Base-by-base conservation (phyloP, 2,113 vertebrate species). In the Brachypodius melanocephalos region DNA sequence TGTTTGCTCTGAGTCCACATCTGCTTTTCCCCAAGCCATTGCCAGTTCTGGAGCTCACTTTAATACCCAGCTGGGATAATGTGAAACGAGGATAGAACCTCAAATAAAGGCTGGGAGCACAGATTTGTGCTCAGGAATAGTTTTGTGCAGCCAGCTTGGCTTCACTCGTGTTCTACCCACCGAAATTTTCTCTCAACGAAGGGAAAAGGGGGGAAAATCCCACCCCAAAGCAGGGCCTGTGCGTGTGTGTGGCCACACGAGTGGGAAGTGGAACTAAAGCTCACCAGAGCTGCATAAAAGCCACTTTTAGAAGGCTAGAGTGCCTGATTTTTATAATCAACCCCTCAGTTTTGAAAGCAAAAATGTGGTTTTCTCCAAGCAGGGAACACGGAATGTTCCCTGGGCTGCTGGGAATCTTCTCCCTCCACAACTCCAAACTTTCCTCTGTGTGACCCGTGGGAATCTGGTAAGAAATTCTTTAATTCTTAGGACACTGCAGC, bases 21-120 rank as follows among this genome's bases (percentile, higher is more conserved):
- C 98, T 97, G 97, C 90, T 92, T 93, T 95, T 89, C 94, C 94
- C 97, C 96, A 80, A 21, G 28, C 74, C 17, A 15, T 86, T 95
- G 97, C 96, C 97, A 98, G 92, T 89, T 96, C 91, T 95, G 78
- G 96, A 97, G 90, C 89, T 92, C 85, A 46, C 52, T 96, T 97
- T 97, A 97, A 96, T 93, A 95, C 86, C 91, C 97, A 97, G 85
- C 88, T 95, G 95, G 97, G 97, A 97, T 91, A 38, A 90, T 78
- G 91, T 72, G 87, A 97, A 97, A 96, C 38, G 79, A 94, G 91
- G 77, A 52, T 49, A 91, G 79, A 96, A 93, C 88, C 93, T 77
- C 84, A 85, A 97, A 85, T 63, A 87, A 96, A 95, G 48, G 81
- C 88, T 94, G 88, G 92, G 87, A 96, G 90, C 77, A 71, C 92